Base-by-base conservation (phyloP, 2,797 vertebrate genomes). In the Lepilemur septentrionalis region DNA sequence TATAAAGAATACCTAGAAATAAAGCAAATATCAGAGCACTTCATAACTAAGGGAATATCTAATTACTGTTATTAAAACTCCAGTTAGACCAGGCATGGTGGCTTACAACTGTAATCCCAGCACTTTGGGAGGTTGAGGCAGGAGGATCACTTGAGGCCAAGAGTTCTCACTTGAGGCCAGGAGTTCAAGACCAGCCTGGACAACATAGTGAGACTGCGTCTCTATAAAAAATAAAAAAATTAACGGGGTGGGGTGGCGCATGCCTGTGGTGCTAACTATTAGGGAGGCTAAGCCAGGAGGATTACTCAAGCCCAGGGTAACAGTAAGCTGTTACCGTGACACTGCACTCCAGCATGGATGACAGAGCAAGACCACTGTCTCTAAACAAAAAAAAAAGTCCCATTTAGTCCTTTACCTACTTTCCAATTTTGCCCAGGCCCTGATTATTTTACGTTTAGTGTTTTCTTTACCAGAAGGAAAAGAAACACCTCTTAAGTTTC, bases 1-100 rank as follows among this genome's bases (percentile, higher is more conserved):
- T 35, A 90, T 32, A 91, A 76, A 78, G n/a, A 95, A 93, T 14
- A 92, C 72, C 35, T 93, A 92, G 43, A 97, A 91, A 84, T 87
- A 94, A 94, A 91, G 41, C 41, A 73, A 93, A 22, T 83, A 83
- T 61, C 67, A 92, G 43, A 95, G 11, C 2, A 82, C 46, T 18
- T 35, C 18, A 61, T 43, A 86, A 91, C 65, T 81, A 93, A 87
- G 30, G 46, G 59, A 50, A n/a, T 48, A 87, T 30, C n/a, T 10
- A 93, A 70, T 46, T 61, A 95, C 70, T 61, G 38, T 63, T 97
- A 87, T 81, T 79, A 61, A 80, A 92, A 95, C 69, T 82, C 23
- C 46, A 67, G 14, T 72, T 88, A 35, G 63, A 32, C 63, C 63
- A 65, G 7, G 7, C 15, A 4, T n/a, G 17, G 63, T 65, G 32